These are phyloP conservation scores for Picus viridis DNA, from an alignment of 2,797 vertebrate genomes.

Conservation along the genomic window DNA sequence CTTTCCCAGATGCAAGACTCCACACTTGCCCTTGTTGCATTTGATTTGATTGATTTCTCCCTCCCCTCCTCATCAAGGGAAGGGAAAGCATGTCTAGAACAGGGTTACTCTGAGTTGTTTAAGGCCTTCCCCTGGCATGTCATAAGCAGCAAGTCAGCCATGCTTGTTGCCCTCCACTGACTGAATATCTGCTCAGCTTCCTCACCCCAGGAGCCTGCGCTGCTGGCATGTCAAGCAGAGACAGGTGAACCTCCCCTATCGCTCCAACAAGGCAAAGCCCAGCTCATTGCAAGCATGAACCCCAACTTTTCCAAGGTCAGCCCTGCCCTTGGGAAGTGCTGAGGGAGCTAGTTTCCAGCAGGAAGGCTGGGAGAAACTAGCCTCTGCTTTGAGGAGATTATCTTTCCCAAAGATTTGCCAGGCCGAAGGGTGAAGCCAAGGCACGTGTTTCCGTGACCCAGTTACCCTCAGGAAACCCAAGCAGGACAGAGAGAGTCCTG, in stretches of 20 bases:
- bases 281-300: not conserved
- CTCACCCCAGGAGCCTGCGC: not conserved
- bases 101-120: not conserved
- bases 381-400: conserved; percentile 16
- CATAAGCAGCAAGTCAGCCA: not conserved
- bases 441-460: not conserved
- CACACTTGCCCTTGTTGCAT: too few species aligned
- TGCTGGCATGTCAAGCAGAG: not conserved
- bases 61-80: not conserved
- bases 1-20: too few species aligned
- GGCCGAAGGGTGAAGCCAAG: not conserved
- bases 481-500: not conserved
- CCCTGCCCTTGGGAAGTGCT: not conserved
- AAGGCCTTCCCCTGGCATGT: not conserved
- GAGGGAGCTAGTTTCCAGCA: not conserved
- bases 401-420: not conserved
- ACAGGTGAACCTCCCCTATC: not conserved
- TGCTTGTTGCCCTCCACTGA: not conserved
- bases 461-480: conserved; percentile 26
- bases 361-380: not conserved
- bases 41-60: too few species aligned
- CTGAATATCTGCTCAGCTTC: not conserved
- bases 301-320: not conserved
- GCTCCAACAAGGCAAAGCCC: not conserved
- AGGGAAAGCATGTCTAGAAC: not conserved